Evolutionary conservation across 2,797 vertebrate species (phyloP).

Genomic region (Lithobates pipiens): DNA sequence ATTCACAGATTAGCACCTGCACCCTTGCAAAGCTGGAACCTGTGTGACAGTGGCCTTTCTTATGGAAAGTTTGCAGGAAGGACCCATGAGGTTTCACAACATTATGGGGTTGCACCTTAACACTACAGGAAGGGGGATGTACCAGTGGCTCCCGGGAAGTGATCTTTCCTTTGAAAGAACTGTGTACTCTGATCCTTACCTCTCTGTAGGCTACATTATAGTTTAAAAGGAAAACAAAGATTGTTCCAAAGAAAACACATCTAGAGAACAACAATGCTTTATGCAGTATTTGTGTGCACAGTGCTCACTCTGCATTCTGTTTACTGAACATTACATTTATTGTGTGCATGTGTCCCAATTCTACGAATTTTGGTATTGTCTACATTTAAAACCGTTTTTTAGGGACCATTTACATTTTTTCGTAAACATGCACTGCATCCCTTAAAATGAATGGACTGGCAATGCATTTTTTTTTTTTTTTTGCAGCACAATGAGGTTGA

Average conservation of each 20-base stretch:
- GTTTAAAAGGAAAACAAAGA: constrained; percentile 57
- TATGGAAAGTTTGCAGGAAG: constrained; percentile 56
- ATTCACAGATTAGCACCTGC: constrained; percentile 59
- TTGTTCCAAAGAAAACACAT: constrained; percentile 53
- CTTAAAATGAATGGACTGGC: no score
- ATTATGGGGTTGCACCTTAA: constrained; percentile 16
- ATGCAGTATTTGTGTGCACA: constrained; percentile 10
- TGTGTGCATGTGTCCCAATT: not conserved
- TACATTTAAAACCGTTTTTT: not conserved
- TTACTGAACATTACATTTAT: not conserved
- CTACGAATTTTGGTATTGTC: not conserved
- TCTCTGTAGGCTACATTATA: constrained; percentile 33
- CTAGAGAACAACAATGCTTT: constrained; percentile 23
- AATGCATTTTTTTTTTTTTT: no score
- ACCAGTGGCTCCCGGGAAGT: constrained; percentile 19
- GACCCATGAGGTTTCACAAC: constrained; percentile 45
- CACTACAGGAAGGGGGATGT: constrained; percentile 42
- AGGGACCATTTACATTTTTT: no score
- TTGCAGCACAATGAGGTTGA: no score
- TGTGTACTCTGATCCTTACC: constrained; percentile 46
- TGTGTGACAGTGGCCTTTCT: constrained; percentile 37
- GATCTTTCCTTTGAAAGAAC: constrained; percentile 32
- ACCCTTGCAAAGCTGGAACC: constrained; percentile 37
- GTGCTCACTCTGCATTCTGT: not conserved
- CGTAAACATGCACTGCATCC: no score